These are phyloP conservation scores for Kryptolebias marmoratus DNA, from an alignment of 2,113 vertebrate genomes.

Conservation along the genomic window DNA sequence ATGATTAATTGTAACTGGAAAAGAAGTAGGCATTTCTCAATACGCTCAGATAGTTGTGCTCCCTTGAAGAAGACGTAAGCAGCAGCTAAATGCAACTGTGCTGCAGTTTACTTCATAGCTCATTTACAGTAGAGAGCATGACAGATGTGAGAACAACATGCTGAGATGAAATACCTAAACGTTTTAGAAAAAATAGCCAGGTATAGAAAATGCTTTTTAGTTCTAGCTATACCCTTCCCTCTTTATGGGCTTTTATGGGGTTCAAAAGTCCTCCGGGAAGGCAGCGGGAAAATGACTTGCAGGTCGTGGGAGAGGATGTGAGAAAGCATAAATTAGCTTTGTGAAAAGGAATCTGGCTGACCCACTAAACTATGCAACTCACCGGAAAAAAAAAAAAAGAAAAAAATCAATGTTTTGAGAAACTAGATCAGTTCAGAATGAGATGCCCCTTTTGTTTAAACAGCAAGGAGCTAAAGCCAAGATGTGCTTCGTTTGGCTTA, in stretches of 20 bases:
- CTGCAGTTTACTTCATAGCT: neutral
- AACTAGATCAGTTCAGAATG: too few species aligned
- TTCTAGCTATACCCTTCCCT: neutral
- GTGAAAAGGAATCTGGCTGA: too few species aligned
- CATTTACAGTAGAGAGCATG: neutral
- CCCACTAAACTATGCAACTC: too few species aligned
- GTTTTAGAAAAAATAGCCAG: neutral
- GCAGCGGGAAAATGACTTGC: neutral
- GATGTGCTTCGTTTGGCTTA: too few species aligned
- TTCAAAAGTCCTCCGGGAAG: neutral
- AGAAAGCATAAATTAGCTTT: too few species aligned
- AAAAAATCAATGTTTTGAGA: too few species aligned
- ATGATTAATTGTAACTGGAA: neutral
- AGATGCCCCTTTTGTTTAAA: too few species aligned
- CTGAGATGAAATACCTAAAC: neutral
- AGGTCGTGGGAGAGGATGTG: neutral
- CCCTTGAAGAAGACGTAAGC: neutral
- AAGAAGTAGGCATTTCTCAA: neutral
- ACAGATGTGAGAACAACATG: neutral
- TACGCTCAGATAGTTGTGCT: too few species aligned
- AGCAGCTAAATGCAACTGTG: neutral
- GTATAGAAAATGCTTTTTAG: too few species aligned
- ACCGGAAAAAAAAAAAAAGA: too few species aligned
- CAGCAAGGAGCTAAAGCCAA: too few species aligned
- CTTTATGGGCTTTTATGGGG: neutral